Percentiles rank a stretch among this genome's conserved stretches.
phyloP scores from a whole-genome alignment of 2,888 invertebrate genomes.

The Abscondita cerata region DNA sequence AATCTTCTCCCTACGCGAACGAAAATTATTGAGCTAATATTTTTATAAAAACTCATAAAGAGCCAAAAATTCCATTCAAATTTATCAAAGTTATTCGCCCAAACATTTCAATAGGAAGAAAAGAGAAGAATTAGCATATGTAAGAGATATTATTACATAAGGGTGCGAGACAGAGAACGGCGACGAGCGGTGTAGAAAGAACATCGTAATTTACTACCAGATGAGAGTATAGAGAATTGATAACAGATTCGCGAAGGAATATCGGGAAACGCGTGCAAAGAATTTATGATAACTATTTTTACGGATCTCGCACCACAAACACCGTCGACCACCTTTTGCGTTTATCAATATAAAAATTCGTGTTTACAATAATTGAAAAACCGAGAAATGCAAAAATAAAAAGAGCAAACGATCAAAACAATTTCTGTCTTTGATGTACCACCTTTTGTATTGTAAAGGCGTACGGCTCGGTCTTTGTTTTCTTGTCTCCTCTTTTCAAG shows the following conservation, averaged over 20 bases:
- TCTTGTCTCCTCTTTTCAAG: slow-evolving; percentile 34
- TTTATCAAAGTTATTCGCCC: slow-evolving; percentile 30
- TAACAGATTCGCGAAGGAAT: slow-evolving; percentile 40
- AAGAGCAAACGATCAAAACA: slow-evolving; percentile 35
- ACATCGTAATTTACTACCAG: slow-evolving; percentile 38
- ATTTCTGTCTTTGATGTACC: slow-evolving; percentile 31
- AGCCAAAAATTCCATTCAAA: slow-evolving; percentile 32
- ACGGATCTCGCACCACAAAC: slow-evolving; percentile 20
- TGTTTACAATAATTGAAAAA: not conserved
- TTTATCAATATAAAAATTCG: too few relatives aligned
- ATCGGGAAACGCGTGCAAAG: slow-evolving; percentile 36
- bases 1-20: slow-evolving; percentile 3
- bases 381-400: not conserved
- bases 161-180: slow-evolving; percentile 27
- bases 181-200: slow-evolving; percentile 35
- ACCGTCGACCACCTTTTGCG: too few relatives aligned
- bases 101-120: slow-evolving; percentile 32
- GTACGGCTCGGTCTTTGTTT: slow-evolving; percentile 25
- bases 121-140: slow-evolving; percentile 29
- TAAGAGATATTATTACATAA: slow-evolving; percentile 22
- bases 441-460: slow-evolving; percentile 31
- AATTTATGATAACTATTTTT: slow-evolving; percentile 37
- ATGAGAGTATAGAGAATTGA: slow-evolving; percentile 38
- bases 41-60: slow-evolving; percentile 35
- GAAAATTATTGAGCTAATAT: slow-evolving; percentile 32